Base-by-base conservation (phyloP, 2,888 invertebrate species). In the Argynnis bischoffii region DNA sequence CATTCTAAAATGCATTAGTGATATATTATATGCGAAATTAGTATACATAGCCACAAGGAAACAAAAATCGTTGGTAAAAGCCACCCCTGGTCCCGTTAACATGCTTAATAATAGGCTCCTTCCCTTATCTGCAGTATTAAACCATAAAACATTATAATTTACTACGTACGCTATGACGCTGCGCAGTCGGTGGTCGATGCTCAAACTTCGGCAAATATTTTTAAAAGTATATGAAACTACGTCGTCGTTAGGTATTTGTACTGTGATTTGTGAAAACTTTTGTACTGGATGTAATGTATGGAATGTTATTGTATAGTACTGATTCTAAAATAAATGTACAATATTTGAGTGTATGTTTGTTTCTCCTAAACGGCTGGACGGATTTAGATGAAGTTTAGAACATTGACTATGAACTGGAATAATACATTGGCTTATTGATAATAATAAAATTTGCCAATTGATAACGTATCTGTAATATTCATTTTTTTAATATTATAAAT, bases 111-210 rank as follows among this genome's bases (percentile, higher is more conserved):
- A 92, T 89, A 90, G 88, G 88, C 88, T 87, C 85, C 90, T 89
- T 88, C 85, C 88, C 91, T 92, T 92, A 92, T 92, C 92, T 92
- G 83, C 88, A 84, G 90, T 92, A 92, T 92, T 91, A 92, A 92
- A 89, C 92, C 91, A 92, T 92, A 92, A 92, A 92, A 90, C 92
- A 92, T 92, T 89, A 89, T 92, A 92, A 92, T 92, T 92, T 92
- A 92, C 88, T 85, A 80, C 89, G 82, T 75, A 87, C 78, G 85
- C 84, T 86, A 83, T 90, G 90, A 91, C 85, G 90, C 80, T 79
- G 79, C 82, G 81, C 81, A 78, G 76, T 77, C 76, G 77, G 77
- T 71, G 77, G 70, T 61, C 76, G 59, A 75, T 75, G 79, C 87
- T 86, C 88, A 89, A 89, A 87, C 72, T 75, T 74, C 70, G 55